Evolutionary conservation across 1,140 invertebrate genomes (phyloP).

Genomic region (Zeugodacus cucurbitae): DNA sequence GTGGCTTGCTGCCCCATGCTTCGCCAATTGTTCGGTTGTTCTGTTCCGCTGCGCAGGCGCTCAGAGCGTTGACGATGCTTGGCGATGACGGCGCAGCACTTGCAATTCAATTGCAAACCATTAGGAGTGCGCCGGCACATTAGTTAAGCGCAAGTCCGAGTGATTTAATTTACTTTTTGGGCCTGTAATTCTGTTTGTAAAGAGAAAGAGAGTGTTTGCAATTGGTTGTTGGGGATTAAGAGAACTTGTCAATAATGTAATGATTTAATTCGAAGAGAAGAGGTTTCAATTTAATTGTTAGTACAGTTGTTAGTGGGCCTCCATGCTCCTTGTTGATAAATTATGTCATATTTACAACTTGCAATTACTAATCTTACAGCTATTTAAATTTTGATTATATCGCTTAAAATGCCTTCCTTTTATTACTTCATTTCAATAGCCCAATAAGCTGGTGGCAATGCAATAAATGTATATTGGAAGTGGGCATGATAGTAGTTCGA

Average conservation of each 20-base stretch:
- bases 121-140: constrained; percentile 56
- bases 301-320: too few relatives aligned
- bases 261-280: background rate
- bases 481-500: too few relatives aligned
- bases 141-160: background rate
- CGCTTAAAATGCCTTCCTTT: too few relatives aligned
- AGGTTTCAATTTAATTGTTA: too few relatives aligned
- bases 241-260: background rate
- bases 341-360: too few relatives aligned
- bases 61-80: constrained; percentile 53
- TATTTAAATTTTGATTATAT: too few relatives aligned
- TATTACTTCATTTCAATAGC: too few relatives aligned
- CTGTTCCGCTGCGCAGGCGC: constrained; percentile 15
- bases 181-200: background rate
- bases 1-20: background rate
- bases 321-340: too few relatives aligned
- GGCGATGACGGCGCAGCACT: constrained; percentile 53
- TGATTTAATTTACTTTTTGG: background rate
- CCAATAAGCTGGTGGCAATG: too few relatives aligned
- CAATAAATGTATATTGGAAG: too few relatives aligned
- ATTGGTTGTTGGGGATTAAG: background rate
- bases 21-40: background rate
- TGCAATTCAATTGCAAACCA: constrained; percentile 65
- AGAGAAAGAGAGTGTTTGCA: background rate
- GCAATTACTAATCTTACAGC: too few relatives aligned